Base-by-base conservation (phyloP, 1,140 invertebrate genomes). In the Mycetomoellerius zeteki region DNA sequence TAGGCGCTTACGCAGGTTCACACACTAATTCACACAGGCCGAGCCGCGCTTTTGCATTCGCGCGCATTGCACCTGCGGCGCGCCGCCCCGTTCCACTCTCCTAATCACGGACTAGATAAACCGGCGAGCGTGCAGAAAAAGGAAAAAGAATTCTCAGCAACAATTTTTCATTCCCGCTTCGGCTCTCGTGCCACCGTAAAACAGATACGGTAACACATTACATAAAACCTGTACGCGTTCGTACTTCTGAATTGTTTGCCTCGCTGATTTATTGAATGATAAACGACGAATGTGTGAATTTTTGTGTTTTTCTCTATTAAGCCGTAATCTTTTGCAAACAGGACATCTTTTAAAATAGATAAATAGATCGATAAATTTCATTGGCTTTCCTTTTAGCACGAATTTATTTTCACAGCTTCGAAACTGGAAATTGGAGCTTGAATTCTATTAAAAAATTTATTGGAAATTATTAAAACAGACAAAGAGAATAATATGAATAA, bases 11-110 rank as follows among this genome's bases (percentile, higher is more conserved):
- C 60, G 37, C 64, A 60, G 80, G 77, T 89, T 89, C 88, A 77
- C 76, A 89, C 88, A 80, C 76, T 88, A 91, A 90, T 89, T 88
- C 86, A 73, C 82, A 30, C 62, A 50, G 54, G 47, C 62, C 73
- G 65, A 24, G 56, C 21, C 21, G 56, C 85, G 84, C 52, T 75
- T 76, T 76, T 76, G 72, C 54, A 76, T 76, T 58, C 52, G 75
- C 37, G 75, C 37, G 58, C 43, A 16, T 62, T 78, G 76, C 76
- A 78, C 76, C 58, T 47, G 58, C 67, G 65, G 84, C 75, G 54
- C 47, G 12, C 12, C 56, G 16, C 33, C n/a, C 60, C 89, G 86
- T 90, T 90, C 89, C 86, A 90, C 82, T 90, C 76, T 88, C 64
- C 80, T 86, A 88, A 90, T 82, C 67, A 12, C 52, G 56, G 27